Conservation (phyloP, 2,888 invertebrate genomes). For the Cheilosia variabilis region DNA sequence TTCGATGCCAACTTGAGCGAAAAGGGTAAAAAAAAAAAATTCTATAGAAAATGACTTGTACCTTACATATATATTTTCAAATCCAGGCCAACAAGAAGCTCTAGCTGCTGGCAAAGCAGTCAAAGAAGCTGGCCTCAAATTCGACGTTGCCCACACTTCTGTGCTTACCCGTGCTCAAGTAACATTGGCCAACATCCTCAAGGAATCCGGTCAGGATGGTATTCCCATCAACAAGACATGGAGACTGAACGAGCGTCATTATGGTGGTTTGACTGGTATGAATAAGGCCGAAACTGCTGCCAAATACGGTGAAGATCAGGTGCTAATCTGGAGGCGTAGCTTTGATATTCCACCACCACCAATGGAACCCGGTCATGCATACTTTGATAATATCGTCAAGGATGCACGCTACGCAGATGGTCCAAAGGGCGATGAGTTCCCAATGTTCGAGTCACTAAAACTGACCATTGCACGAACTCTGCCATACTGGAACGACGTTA, state of each 20-base stretch:
- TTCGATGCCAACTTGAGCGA: slow-evolving; percentile 89
- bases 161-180: slow-evolving; percentile 91
- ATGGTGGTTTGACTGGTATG: slow-evolving; percentile 94
- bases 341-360: slow-evolving; percentile 94
- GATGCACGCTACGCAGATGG: slow-evolving; percentile 90
- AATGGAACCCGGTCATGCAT: slow-evolving; percentile 91
- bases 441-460: slow-evolving; percentile 93
- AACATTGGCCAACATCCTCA: slow-evolving; percentile 88
- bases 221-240: slow-evolving; percentile 90
- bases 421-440: slow-evolving; percentile 91
- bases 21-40: slow-evolving; percentile 85
- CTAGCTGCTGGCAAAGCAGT: slow-evolving; percentile 90
- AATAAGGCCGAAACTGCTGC: slow-evolving; percentile 94
- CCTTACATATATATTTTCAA: slow-evolving; percentile 1
- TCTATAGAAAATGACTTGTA: slow-evolving; percentile 12
- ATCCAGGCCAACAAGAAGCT: slow-evolving; percentile 82
- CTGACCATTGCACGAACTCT: slow-evolving; percentile 92
- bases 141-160: slow-evolving; percentile 93
- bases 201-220: slow-evolving; percentile 88
- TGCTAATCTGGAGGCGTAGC: slow-evolving; percentile 93
- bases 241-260: slow-evolving; percentile 95
- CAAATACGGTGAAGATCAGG: slow-evolving; percentile 94
- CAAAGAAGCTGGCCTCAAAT: slow-evolving; percentile 89
- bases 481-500: slow-evolving; percentile 95
- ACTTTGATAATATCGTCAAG: slow-evolving; percentile 90